Evolutionary conservation across 2,797 vertebrate species (phyloP).

Genomic region (Xenentodon cancila): DNA sequence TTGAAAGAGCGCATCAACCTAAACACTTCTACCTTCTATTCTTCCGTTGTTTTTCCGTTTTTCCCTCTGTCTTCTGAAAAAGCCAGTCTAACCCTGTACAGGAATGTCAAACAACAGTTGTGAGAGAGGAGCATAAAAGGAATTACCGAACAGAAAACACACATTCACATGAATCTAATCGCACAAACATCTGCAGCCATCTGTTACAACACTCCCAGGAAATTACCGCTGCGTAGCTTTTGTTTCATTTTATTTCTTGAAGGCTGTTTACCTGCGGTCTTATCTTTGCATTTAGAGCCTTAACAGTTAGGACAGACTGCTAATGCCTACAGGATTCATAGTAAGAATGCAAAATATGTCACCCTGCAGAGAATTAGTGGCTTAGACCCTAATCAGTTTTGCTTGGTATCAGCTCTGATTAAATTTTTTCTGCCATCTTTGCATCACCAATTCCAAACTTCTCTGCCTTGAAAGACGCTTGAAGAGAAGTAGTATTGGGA

Average conservation of each 20-base stretch:
- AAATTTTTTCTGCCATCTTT: not conserved
- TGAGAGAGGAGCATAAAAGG: conserved; percentile 55
- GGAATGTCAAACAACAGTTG: conserved; percentile 65
- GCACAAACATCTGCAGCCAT: conserved; percentile 21
- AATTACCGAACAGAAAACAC: conserved; percentile 28
- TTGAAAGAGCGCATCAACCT: conserved; percentile 20
- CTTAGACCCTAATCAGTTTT: not conserved
- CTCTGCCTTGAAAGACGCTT: no score
- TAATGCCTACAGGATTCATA: not conserved
- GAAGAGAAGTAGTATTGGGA: no score
- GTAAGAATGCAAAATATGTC: not conserved
- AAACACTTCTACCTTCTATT: conserved; percentile 10
- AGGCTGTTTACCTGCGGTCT: conserved; percentile 53
- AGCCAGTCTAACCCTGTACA: conserved; percentile 27
- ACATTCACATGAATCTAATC: not conserved
- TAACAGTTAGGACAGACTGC: conserved; percentile 13
- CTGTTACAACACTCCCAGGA: conserved; percentile 53
- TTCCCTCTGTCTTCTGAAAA: conserved; percentile 3
- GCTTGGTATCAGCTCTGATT: not conserved
- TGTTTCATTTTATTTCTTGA: conserved; percentile 54
- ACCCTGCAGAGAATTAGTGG: not conserved
- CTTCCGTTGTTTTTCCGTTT: not conserved
- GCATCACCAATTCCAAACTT: no score
- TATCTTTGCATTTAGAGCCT: conserved; percentile 20
- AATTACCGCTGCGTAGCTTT: conserved; percentile 61